phyloP scores from a whole-genome alignment of 2,797 vertebrate species.

The Staurois parvus region DNA sequence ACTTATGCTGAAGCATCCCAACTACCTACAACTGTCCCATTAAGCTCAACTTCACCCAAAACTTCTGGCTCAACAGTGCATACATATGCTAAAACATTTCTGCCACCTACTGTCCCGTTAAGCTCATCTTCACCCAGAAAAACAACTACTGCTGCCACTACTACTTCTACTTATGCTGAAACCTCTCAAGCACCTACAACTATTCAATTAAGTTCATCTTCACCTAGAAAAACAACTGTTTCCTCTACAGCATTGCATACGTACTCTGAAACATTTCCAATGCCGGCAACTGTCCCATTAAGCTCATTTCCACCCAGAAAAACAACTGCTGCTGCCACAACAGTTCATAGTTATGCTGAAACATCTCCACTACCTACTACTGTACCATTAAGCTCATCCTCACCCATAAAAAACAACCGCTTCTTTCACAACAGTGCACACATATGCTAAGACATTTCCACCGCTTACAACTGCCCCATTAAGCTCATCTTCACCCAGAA shows the following conservation, averaged over 20 bases:
- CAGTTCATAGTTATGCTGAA: not conserved
- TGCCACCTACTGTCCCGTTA: too few species aligned
- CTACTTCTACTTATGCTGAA: not conserved
- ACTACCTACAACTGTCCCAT: not conserved
- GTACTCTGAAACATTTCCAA: too few species aligned
- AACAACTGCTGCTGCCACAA: too few species aligned
- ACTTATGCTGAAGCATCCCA: not conserved
- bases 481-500: not conserved
- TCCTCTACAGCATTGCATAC: not conserved
- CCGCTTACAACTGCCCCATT: not conserved
- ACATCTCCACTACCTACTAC: not conserved
- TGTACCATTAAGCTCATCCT: not conserved
- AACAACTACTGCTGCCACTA: not conserved
- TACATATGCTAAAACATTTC: too few species aligned
- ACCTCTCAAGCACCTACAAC: not conserved
- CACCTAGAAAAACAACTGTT: too few species aligned
- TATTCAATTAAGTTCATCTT: not conserved
- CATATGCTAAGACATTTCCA: too few species aligned
- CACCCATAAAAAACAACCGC: not conserved
- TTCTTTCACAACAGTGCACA: not conserved
- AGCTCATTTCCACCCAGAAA: too few species aligned
- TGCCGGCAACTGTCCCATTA: too few species aligned
- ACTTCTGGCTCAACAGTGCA: too few species aligned
- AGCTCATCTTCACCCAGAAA: too few species aligned
- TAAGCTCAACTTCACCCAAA: not conserved